phyloP scores from a whole-genome alignment of 2,797 vertebrate genomes.

The Leucoraja ocellata region DNA sequence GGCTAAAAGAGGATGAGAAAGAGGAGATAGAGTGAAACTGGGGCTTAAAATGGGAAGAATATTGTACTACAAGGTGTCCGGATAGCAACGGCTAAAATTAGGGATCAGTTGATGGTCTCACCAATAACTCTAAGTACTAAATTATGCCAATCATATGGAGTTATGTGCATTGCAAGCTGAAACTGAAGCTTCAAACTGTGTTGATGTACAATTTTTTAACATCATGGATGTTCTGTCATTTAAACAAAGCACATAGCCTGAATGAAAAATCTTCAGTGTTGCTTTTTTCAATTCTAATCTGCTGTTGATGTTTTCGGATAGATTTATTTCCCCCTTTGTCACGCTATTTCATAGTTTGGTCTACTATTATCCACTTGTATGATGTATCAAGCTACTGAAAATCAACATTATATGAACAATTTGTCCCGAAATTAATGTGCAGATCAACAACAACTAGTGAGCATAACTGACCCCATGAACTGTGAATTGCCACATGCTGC shows the following conservation, averaged over 20 bases:
- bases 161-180: neutral
- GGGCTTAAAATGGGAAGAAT: slow-evolving; percentile 9
- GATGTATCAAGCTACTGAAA: neutral
- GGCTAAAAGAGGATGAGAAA: slow-evolving; percentile 34
- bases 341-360: too few relatives aligned
- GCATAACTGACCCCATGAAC: neutral
- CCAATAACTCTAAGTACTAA: neutral
- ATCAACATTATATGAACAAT: neutral
- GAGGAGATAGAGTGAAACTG: slow-evolving; percentile 35
- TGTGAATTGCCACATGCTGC: neutral
- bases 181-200: neutral
- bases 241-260: neutral
- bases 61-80: neutral
- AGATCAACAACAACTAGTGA: neutral
- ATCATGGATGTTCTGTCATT: neutral
- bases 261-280: neutral
- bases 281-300: neutral
- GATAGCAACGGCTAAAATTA: neutral
- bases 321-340: neutral
- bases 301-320: neutral
- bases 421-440: neutral
- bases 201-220: neutral
- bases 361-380: neutral
- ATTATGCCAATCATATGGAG: neutral
- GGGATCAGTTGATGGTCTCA: neutral